phyloP scores from a whole-genome alignment of 2,113 vertebrate species.

The Ptychochromis oligacanthus region DNA sequence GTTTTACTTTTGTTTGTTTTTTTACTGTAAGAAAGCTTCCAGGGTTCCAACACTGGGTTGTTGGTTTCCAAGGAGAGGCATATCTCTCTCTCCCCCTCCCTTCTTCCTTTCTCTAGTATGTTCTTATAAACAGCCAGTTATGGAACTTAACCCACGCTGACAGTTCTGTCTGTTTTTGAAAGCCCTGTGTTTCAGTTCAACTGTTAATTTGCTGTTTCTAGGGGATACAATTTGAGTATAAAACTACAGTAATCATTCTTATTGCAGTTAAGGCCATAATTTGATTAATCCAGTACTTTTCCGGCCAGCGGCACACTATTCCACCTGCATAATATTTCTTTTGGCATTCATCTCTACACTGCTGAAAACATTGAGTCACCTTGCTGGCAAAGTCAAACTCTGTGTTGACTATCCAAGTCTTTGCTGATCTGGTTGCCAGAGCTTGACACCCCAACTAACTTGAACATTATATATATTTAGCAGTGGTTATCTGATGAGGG shows the following conservation, averaged over 20 bases:
- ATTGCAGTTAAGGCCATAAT: background rate
- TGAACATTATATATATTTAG: background rate
- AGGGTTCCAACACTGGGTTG: background rate
- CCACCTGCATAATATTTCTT: conserved; percentile 21
- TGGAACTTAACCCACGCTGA: background rate
- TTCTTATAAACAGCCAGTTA: background rate
- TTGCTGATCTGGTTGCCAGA: conserved; percentile 5
- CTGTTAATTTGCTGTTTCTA: background rate
- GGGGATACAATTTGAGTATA: background rate
- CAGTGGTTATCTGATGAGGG: background rate
- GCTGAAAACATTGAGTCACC: conserved; percentile 50
- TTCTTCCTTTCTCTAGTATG: background rate
- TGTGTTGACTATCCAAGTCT: background rate
- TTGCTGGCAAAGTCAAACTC: conserved; percentile 18
- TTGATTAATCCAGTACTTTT: conserved; percentile 8
- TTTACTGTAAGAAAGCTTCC: too few relatives aligned
- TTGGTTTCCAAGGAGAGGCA: background rate
- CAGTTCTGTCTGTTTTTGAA: background rate
- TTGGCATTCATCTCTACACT: conserved; percentile 18
- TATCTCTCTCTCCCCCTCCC: background rate
- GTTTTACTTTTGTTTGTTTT: too few relatives aligned
- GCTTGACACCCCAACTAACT: conserved; percentile 25
- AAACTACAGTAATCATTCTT: background rate
- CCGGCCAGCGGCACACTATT: conserved; percentile 11
- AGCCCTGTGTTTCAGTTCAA: background rate